phyloP scores from a whole-genome alignment of 2,113 vertebrate species.

The Pteruthius melanotis region DNA sequence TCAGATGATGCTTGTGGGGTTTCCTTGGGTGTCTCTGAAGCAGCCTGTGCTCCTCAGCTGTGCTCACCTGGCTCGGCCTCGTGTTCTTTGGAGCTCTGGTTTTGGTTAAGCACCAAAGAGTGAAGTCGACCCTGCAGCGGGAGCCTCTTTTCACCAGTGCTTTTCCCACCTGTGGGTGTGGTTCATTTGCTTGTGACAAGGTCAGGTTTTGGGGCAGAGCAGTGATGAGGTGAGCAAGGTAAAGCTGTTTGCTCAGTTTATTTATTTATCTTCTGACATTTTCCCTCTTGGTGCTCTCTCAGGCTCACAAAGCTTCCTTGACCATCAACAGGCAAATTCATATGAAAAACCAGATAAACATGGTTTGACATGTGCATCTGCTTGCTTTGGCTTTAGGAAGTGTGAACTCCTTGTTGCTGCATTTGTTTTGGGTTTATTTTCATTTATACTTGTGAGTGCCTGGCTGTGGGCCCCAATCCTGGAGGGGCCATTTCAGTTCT shows the following conservation, averaged over 20 bases:
- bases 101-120: background rate
- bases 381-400: background rate
- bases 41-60: background rate
- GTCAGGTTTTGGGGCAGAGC: background rate
- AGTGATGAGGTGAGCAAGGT: rapidly evolving
- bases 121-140: background rate
- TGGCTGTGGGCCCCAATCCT: background rate
- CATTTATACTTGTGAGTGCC: background rate
- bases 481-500: rapidly evolving
- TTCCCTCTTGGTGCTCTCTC: rapidly evolving
- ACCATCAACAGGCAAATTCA: background rate
- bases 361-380: rapidly evolving
- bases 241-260: background rate
- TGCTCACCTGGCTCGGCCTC: background rate
- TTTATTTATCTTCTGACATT: background rate
- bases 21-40: background rate
- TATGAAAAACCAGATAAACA: background rate
- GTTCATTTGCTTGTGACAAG: background rate
- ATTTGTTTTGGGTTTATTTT: background rate
- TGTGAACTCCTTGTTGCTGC: background rate
- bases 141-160: background rate
- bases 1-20: rapidly evolving
- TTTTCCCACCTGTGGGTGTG: background rate
- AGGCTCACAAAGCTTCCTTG: background rate
- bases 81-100: background rate